These are phyloP conservation scores for Ormyrus pomaceus DNA, from an alignment of 2,888 invertebrate genomes.

Conservation along the genomic window DNA sequence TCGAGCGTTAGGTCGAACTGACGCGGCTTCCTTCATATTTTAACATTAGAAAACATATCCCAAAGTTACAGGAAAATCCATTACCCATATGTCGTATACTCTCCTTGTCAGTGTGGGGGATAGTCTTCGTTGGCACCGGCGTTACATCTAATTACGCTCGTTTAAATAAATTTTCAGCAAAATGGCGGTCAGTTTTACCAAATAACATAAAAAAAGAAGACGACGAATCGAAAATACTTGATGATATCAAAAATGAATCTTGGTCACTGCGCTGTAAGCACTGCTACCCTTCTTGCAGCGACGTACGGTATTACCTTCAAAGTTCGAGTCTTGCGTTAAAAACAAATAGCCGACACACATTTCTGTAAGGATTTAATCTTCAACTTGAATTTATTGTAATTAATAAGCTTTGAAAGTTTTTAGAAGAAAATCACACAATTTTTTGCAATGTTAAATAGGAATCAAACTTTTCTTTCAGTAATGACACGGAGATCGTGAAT, in stretches of 20 bases:
- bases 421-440: neutral
- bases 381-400: too few relatives aligned
- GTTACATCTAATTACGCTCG: neutral
- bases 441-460: neutral
- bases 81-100: too few relatives aligned
- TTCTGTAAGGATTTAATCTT: conserved; percentile 31
- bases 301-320: conserved; percentile 61
- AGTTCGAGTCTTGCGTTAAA: conserved; percentile 47
- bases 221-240: conserved; percentile 30
- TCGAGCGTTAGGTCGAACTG: too few relatives aligned
- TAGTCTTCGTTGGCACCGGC: too few relatives aligned
- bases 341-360: neutral
- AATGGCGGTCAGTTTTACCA: conserved; percentile 76
- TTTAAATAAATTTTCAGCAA: conserved; percentile 66
- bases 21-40: too few relatives aligned
- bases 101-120: too few relatives aligned
- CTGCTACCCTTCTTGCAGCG: conserved; percentile 68
- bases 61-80: too few relatives aligned
- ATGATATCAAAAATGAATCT: conserved; percentile 11
- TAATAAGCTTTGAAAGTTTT: too few relatives aligned
- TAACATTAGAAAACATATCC: too few relatives aligned
- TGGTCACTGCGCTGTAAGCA: conserved; percentile 60
- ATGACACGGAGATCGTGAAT: conserved; percentile 59
- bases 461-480: conserved; percentile 56
- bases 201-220: conserved; percentile 56